Evolutionary conservation across 2,113 vertebrate species (phyloP), one percentile per base, ranked within the genome.

Genomic region (Pogonocichla stellata): DNA sequence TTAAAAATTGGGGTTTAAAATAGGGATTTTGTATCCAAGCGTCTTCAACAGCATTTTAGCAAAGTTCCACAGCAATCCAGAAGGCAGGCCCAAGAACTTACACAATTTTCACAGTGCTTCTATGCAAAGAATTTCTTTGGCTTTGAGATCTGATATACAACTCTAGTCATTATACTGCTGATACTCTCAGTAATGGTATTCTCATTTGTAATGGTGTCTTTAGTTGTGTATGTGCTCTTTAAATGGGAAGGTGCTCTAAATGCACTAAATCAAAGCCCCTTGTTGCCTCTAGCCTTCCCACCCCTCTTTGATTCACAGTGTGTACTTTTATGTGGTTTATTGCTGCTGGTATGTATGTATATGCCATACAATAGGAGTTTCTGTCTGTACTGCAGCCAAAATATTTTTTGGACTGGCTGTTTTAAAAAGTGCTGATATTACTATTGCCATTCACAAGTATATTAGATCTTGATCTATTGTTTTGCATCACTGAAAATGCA

Each of bases 81-180:
- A 92, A 82, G 36, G 57, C 66, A 86, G 66, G 33, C 50, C n/a
- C 42, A 43, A 94, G 62, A 70, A 78, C 45, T 86, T 85, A 42
- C 0, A 10, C 62, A 80, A 40, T 93, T 95, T 64, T 95, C 33
- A 61, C 50, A 51, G 12, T 85, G 81, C 79, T 95, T 80, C 87
- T 90, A 73, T 85, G 85, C 85, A 78, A 93, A 77, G n/a, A 91
- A 93, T 73, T 90, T 50, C 3, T 88, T 88, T 60, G 71, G 42
- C 58, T 91, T 86, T 89, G 47, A 75, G 38, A 75, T 45, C 33
- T 77, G 42, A 65, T 45, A 38, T 36, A 58, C 47, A 88, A 26
- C 34, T 82, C 47, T 33, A 61, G 58, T 47, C 47, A 29, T 79
- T 65, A 42, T 28, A n/a, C 33, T 58, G 54, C 67, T 85, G 50